Base-by-base conservation (phyloP, 2,113 vertebrate genomes). In the Sylvia atricapilla region DNA sequence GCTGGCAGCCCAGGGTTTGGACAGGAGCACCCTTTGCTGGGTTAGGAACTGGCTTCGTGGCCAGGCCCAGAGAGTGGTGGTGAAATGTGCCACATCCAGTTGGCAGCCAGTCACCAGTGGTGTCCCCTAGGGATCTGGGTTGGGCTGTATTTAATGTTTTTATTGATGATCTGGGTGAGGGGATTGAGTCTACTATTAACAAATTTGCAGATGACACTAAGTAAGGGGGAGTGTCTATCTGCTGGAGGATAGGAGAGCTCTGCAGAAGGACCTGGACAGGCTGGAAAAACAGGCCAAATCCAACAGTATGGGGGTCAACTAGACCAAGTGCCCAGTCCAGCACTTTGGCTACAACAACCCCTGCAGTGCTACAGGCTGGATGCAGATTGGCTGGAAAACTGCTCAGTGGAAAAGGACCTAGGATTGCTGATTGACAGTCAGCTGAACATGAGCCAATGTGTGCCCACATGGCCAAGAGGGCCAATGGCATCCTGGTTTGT, bases 401-500 rank as follows among this genome's bases (percentile, higher is more conserved):
- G 11, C 17, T 14, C 7, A 10, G 14, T 31, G 33, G 47, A 35
- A 44, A 44, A 59, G 7, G 17, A 52, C 27, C 21, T 37, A 21
- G 53, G 8, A 25, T 6, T 77, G 18, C 33, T 77, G 33, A 11
- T 12, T 59, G 21, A 35, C 15, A 31, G 13, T 15, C 30, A 43
- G 9, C 37, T 59, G 62, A 44, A 44, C 37, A 33, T 27, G 37
- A 50, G 11, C 31, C 44, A 59, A 1, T 0, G 0, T 67, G 25
- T 17, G 35, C 35, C 13, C 60, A 56, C 0, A 1, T 22, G 44
- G 35, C 25, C 16, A 44, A 31, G 35, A 76, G 22, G 4, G 11
- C 31, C 31, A 37, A 9, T 11, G 53, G 31, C 35, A 85, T 43
- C 44, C 83, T 35, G 35, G 62, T 21, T 35, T 76, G 11, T 22